phyloP scores from a whole-genome alignment of 2,888 invertebrate species.

The Idaea biselata region DNA sequence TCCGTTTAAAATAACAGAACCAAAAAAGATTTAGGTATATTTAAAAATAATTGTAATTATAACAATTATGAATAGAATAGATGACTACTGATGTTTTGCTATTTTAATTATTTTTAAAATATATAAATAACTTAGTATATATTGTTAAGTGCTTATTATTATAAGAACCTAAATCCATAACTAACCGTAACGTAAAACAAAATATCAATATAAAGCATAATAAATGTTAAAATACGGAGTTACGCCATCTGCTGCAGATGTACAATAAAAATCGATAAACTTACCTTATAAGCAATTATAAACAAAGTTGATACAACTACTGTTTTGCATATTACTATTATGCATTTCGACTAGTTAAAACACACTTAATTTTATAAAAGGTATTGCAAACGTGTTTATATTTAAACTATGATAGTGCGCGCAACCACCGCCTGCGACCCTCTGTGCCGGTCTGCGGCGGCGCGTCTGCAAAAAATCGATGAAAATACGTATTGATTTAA shows the following conservation, averaged over 20 bases:
- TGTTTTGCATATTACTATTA: neutral
- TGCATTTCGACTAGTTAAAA: neutral
- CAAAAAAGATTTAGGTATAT: too few relatives aligned
- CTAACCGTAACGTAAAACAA: neutral
- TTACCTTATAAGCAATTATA: slow-evolving; percentile 11
- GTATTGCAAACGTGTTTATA: slow-evolving; percentile 5
- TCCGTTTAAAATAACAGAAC: too few relatives aligned
- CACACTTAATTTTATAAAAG: neutral
- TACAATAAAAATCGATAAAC: neutral
- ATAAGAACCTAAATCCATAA: too few relatives aligned
- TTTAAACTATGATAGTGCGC: slow-evolving; percentile 45
- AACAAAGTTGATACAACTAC: slow-evolving; percentile 5
- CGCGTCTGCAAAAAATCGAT: slow-evolving; percentile 87
- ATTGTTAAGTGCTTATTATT: too few relatives aligned
- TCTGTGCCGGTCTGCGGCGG: slow-evolving; percentile 76
- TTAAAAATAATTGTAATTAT: too few relatives aligned
- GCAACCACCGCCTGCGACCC: slow-evolving; percentile 78
- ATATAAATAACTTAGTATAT: too few relatives aligned
- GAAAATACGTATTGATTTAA: slow-evolving; percentile 86
- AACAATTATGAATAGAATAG: too few relatives aligned
- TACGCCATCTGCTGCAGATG: neutral
- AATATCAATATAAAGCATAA: neutral
- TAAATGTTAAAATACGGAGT: neutral
- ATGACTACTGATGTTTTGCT: too few relatives aligned
- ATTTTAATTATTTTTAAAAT: too few relatives aligned